Conservation (phyloP, 2,888 invertebrate genomes). For the Cryptus viduatorius region DNA sequence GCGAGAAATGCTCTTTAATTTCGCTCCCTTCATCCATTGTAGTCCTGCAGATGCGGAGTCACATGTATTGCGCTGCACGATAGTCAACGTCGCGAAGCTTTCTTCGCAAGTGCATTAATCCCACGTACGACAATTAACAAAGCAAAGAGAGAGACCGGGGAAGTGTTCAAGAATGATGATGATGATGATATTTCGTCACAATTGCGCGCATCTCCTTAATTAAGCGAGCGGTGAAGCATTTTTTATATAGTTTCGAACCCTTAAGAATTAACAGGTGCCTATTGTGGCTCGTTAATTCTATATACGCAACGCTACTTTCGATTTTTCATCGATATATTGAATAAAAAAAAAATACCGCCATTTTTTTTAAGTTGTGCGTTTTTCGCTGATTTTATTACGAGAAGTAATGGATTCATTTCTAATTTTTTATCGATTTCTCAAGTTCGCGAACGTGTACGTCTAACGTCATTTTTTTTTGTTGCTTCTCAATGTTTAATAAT, state of each 20-base stretch:
- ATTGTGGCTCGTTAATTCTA: background rate
- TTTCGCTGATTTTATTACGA: too few relatives aligned
- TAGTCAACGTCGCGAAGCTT: constrained; percentile 3
- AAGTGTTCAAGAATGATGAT: constrained; percentile 2
- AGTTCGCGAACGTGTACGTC: too few relatives aligned
- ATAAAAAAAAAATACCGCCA: too few relatives aligned
- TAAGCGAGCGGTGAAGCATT: background rate
- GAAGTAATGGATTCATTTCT: too few relatives aligned
- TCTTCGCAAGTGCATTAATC: constrained; percentile 46
- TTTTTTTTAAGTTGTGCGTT: too few relatives aligned
- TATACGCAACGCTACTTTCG: background rate
- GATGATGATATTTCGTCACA: constrained; percentile 29
- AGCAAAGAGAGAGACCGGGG: background rate
- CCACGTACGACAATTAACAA: constrained; percentile 1
- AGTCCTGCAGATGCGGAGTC: background rate
- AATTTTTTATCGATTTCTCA: too few relatives aligned
- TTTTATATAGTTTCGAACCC: constrained; percentile 4
- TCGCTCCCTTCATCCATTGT: background rate
- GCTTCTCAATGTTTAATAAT: too few relatives aligned
- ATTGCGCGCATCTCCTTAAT: constrained; percentile 26
- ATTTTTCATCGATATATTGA: too few relatives aligned
- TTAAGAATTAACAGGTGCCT: constrained; percentile 43
- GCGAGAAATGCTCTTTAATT: constrained; percentile 30
- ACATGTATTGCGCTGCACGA: constrained; percentile 7
- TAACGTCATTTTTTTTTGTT: too few relatives aligned